A percentile compares a stretch with the other conserved stretches of the same genome.
These are phyloP conservation scores for Podargus strigoides DNA, from an alignment of 2,797 vertebrate species.

Conservation along the genomic window DNA sequence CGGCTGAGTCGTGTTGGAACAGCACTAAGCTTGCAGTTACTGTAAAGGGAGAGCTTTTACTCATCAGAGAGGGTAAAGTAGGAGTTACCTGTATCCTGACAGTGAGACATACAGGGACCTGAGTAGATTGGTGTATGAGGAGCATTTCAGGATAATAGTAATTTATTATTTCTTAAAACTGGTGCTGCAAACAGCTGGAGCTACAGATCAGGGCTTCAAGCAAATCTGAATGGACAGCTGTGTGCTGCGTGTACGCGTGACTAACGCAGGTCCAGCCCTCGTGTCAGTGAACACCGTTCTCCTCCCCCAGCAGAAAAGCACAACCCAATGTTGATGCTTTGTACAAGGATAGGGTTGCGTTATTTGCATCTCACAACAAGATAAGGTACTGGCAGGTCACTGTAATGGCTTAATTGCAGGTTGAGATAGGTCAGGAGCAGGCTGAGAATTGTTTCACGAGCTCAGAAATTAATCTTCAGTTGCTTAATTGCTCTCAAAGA, in stretches of 20 bases:
- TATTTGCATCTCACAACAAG: background rate
- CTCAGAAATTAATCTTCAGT: background rate
- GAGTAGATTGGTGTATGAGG: accelerated
- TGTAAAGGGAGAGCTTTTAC: background rate
- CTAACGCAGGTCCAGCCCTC: background rate
- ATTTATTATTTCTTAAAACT: background rate
- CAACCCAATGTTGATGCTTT: background rate
- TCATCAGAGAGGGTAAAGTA: background rate
- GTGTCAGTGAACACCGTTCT: too few species aligned
- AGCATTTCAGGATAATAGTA: background rate
- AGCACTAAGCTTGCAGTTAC: background rate
- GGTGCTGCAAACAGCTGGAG: background rate
- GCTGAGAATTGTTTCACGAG: background rate
- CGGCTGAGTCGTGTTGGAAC: background rate
- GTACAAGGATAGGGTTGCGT: background rate
- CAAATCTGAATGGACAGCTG: accelerated
- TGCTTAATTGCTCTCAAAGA: background rate
- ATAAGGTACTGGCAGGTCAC: background rate
- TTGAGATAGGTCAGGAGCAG: background rate
- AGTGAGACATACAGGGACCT: background rate
- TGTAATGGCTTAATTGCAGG: background rate
- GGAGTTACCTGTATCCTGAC: background rate
- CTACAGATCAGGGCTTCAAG: background rate
- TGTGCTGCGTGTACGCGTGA: background rate
- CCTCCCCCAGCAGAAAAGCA: background rate